phyloP scores from a whole-genome alignment of 2,888 invertebrate genomes.

The Clanis bilineata region DNA sequence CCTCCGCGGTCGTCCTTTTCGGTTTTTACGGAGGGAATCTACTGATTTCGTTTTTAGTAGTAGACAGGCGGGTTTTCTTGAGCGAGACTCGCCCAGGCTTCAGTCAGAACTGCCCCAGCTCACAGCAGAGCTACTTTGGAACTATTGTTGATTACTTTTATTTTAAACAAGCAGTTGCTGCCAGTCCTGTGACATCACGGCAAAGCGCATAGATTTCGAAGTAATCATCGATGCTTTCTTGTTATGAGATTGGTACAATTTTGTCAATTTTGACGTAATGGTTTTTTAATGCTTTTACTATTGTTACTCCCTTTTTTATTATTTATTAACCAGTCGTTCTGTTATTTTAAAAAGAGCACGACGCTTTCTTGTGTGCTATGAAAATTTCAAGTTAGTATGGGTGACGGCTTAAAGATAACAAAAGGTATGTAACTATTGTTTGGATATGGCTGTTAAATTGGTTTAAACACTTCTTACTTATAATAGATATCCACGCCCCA shows the following conservation, averaged over 20 bases:
- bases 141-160: neutral
- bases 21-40: no score
- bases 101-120: no score
- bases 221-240: slow-evolving; percentile 52
- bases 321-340: slow-evolving; percentile 53
- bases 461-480: no score
- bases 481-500: no score
- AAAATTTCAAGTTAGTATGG: slow-evolving; percentile 76
- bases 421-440: slow-evolving; percentile 52
- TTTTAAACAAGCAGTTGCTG: slow-evolving; percentile 18
- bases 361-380: slow-evolving; percentile 58
- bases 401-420: slow-evolving; percentile 65
- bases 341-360: slow-evolving; percentile 58
- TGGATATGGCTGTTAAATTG: neutral
- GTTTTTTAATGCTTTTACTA: slow-evolving; percentile 73
- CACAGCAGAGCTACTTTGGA: neutral
- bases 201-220: slow-evolving; percentile 59
- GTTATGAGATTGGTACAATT: slow-evolving; percentile 57
- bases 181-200: slow-evolving; percentile 27
- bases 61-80: no score
- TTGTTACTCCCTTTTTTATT: slow-evolving; percentile 64
- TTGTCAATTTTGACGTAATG: slow-evolving; percentile 77
- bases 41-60: no score
- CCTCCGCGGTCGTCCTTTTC: no score
- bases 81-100: no score